These are phyloP conservation scores for Euzetes globulus DNA, from an alignment of 2,888 invertebrate genomes.

Conservation along the genomic window DNA sequence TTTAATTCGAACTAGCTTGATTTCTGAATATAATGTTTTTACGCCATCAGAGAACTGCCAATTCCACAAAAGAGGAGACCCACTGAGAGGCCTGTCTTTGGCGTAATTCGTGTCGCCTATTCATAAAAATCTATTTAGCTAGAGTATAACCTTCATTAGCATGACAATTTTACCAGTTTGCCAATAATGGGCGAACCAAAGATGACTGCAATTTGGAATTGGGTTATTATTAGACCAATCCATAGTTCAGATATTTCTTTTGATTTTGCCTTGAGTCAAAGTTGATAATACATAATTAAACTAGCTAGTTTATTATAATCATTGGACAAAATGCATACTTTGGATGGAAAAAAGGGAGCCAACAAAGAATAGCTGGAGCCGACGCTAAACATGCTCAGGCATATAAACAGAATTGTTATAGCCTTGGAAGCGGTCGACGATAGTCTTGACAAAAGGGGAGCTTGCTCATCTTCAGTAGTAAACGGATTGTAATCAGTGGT, in stretches of 20 bases:
- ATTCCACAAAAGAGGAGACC: neutral
- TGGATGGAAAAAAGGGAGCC: neutral
- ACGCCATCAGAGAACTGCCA: neutral
- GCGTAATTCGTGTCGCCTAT: neutral
- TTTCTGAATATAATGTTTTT: neutral
- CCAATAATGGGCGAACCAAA: neutral
- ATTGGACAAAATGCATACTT: neutral
- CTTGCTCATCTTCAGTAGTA: neutral
- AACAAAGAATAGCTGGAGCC: neutral
- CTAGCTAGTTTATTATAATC: neutral
- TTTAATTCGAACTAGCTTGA: neutral
- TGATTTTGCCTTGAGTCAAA: neutral
- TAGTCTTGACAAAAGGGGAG: neutral
- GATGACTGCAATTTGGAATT: neutral
- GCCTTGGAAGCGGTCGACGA: neutral
- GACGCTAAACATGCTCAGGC: neutral
- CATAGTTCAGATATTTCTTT: neutral
- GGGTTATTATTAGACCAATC: neutral
- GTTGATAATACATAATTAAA: neutral
- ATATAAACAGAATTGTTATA: neutral
- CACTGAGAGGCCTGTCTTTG: neutral
- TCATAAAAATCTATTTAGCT: neutral
- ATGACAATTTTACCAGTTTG: neutral
- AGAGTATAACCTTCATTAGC: neutral
- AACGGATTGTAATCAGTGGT: neutral